A percentile compares a stretch with the other conserved stretches of the same genome.
Evolutionary conservation across 2,888 invertebrate genomes (phyloP).

Genomic region (Panopea generosa): DNA sequence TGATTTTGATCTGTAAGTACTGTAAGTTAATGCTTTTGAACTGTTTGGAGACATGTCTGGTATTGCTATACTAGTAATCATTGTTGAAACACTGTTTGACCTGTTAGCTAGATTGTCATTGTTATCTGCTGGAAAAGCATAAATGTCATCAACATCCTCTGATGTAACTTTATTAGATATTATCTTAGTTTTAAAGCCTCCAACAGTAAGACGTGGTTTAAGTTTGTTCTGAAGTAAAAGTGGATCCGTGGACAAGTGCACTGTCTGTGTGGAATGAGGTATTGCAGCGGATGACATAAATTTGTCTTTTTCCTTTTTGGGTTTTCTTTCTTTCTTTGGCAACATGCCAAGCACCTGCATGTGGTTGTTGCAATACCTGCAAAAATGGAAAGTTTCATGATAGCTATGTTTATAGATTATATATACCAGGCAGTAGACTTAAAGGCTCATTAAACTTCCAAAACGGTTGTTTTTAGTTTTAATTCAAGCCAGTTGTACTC

Average conservation of each 20-base stretch:
- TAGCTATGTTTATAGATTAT: not conserved
- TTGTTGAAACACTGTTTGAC: constrained; percentile 37
- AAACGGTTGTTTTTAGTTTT: no score
- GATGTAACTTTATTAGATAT: constrained; percentile 44
- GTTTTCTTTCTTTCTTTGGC: constrained; percentile 78
- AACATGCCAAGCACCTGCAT: constrained; percentile 85
- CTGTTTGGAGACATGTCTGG: constrained; percentile 41
- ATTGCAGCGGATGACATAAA: constrained; percentile 7
- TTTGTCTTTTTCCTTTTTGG: constrained; percentile 71
- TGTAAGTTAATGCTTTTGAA: constrained; percentile 47
- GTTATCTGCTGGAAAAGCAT: constrained; percentile 78
- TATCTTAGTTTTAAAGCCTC: constrained; percentile 52
- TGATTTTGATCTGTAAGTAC: constrained; percentile 42
- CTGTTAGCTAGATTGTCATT: constrained; percentile 45
- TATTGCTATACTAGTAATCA: constrained; percentile 49
- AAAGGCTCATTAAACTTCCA: no score
- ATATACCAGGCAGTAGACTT: no score
- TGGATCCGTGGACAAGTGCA: constrained; percentile 52
- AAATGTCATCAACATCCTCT: constrained; percentile 80
- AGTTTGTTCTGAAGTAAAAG: constrained; percentile 75
- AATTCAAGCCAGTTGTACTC: no score
- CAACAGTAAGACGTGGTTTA: constrained; percentile 70
- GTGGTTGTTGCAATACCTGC: constrained; percentile 86
- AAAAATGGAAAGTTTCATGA: constrained; percentile 42
- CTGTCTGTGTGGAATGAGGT: constrained; percentile 13